Evolutionary conservation across 2,113 vertebrate species (phyloP), one percentile per base, ranked within the genome.

Genomic region (Setophaga kirtlandii): DNA sequence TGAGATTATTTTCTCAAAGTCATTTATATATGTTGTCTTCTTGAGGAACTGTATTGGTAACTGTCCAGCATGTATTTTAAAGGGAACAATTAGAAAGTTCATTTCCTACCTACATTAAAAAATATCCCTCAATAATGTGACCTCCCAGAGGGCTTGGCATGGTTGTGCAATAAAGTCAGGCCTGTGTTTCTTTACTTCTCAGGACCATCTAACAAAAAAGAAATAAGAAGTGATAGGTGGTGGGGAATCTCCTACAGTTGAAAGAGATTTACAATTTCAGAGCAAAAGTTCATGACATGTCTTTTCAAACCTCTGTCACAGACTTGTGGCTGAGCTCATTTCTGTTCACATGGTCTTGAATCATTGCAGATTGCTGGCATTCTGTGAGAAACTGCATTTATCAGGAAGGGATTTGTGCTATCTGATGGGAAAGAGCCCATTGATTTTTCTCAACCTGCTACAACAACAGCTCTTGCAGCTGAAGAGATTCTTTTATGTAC

Each of bases 381-480:
- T 71, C 59, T 35, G 11, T 69, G 75, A 90, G 92, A 69, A 92
- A 58, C 46, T 27, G 18, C 49, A 65, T 63, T 89, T 83, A 73
- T 83, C 84, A 52, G 41, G 28, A 87, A 73, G 46, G 31, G 78
- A 90, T 92, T 94, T 93, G 50, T 77, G 75, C 18, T 88, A 27
- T 64, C 85, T 93, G 79, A 90, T 80, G 47, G 74, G 28, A 90
- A 88, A 70, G 63, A 83, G 30, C 8, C 55, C 67, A 85, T 0
- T 37, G 78, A 75, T 87, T 83, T 89, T 52, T 67, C 64, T 24
- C 21, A 69, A 9, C 31, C 37, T 90, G 67, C 37, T 90, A 46
- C 59, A 85, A 65, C 25, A 87, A 41, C 37, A 82, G 35, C 9
- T 58, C 12, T 50, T 44, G 19, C 78, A 55, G 58, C 20, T 76